phyloP scores from a whole-genome alignment of 2,113 vertebrate genomes.

The Candoia aspera region DNA sequence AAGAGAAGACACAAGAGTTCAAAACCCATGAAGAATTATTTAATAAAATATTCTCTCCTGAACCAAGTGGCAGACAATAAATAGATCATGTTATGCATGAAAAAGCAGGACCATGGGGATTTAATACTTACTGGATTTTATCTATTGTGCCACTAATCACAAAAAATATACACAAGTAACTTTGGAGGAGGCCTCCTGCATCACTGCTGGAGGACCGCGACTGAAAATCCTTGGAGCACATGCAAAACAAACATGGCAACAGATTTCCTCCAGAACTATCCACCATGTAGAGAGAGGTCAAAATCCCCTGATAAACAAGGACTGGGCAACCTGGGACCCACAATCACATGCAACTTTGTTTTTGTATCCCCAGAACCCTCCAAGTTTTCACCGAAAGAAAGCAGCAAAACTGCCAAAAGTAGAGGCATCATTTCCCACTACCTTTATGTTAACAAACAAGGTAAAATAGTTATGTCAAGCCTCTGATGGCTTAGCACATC shows the following conservation, averaged over 20 bases:
- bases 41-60: background rate
- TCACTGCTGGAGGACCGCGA: slow-evolving; percentile 44
- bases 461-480: background rate
- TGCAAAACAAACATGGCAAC: slow-evolving; percentile 15
- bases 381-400: background rate
- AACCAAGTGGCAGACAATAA: background rate
- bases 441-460: background rate
- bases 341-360: background rate
- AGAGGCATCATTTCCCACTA: background rate
- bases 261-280: background rate
- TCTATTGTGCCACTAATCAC: background rate
- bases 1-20: slow-evolving; percentile 61
- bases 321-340: background rate
- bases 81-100: background rate
- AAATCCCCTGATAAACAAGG: background rate
- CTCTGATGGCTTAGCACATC: background rate
- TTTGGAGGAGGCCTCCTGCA: slow-evolving; percentile 12
- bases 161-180: background rate
- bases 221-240: background rate
- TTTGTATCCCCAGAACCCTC: background rate
- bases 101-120: background rate
- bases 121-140: background rate
- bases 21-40: slow-evolving; percentile 15
- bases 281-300: background rate
- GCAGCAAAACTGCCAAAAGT: background rate